A percentile compares a stretch with the other conserved stretches of the same genome.
phyloP scores from a whole-genome alignment of 2,888 invertebrate genomes.

The Conus canariensis region DNA sequence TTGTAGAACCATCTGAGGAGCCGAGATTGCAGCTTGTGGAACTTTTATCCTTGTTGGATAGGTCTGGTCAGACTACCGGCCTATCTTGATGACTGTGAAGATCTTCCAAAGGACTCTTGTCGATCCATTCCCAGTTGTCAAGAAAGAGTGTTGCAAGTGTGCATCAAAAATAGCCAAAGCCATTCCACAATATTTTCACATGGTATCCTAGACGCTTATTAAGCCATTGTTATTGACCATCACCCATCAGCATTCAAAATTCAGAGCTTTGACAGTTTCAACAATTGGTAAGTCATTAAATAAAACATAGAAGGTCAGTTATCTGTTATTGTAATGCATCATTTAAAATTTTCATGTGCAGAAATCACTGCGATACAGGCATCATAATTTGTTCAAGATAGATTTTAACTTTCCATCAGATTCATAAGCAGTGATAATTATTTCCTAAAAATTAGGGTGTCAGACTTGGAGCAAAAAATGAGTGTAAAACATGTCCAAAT shows the following conservation, averaged over 20 bases:
- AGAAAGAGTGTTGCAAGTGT: slow-evolving; percentile 87
- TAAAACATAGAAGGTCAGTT: no score
- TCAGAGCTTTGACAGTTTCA: slow-evolving; percentile 87
- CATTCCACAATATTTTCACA: slow-evolving; percentile 86
- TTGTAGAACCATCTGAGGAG: slow-evolving; percentile 88
- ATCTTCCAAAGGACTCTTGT: slow-evolving; percentile 86
- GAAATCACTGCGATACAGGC: no score
- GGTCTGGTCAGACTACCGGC: slow-evolving; percentile 84
- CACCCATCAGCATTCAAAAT: slow-evolving; percentile 90
- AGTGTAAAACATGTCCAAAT: no score
- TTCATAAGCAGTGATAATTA: no score
- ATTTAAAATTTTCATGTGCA: no score
- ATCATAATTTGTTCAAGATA: no score
- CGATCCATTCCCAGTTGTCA: slow-evolving; percentile 90
- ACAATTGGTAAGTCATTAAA: slow-evolving; percentile 83
- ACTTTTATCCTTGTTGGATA: slow-evolving; percentile 84
- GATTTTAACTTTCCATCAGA: no score
- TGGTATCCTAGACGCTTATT: slow-evolving; percentile 86
- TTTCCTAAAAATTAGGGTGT: no score
- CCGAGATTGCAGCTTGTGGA: slow-evolving; percentile 86
- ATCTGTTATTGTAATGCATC: no score
- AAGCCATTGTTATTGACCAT: slow-evolving; percentile 87
- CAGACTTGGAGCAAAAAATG: no score
- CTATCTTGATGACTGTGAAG: slow-evolving; percentile 87
- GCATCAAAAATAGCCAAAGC: slow-evolving; percentile 84